Base-by-base conservation (phyloP, 2,888 invertebrate species). In the Gisinianus flammeolus region DNA sequence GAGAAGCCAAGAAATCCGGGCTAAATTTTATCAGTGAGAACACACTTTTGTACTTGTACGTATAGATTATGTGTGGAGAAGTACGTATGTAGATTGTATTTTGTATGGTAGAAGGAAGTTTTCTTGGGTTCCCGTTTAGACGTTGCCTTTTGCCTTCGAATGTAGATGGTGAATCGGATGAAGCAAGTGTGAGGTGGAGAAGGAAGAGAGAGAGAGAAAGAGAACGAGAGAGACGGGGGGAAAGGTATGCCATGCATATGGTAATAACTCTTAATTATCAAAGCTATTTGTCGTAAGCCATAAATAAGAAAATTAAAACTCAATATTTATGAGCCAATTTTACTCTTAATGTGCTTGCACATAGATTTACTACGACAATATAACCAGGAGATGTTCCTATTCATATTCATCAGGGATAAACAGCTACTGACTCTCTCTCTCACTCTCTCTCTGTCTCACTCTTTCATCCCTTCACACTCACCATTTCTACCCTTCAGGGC, bases 191-290 rank as follows among this genome's bases (percentile, higher is more conserved):
- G 33, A 31, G 67, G 22, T 28, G 12, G 54, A 30, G 19, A 16
- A 1, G 70, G 52, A 54, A 16, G 70, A 28, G 19, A 54, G 58
- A 5, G 24, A 26, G 35, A 35, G 64, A 16, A 22, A 62, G 24
- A 16, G 26, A 28, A 22, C 12, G 62, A 30, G 30, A 54, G 54
- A 54, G n/a, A n/a, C n/a, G n/a, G 54, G n/a, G 54, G 16, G 54
- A 62, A 62, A 62, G 62, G 62, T 62, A 62, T 62, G 24, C 10
- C 22, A 58, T 70, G 70, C 56, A 64, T 62, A 62, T 24, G 80
- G 82, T 79, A 79, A 84, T 84, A 84, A 83, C 82, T 84, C 84
- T 84, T 83, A 84, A 84, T 84, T 84, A 83, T 84, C 84, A 84
- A 81, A 80, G 81, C 83, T 84, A 84, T 84, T 84, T 84, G 84